phyloP scores from a whole-genome alignment of 2,797 vertebrate genomes.

The Capromys pilorides region DNA sequence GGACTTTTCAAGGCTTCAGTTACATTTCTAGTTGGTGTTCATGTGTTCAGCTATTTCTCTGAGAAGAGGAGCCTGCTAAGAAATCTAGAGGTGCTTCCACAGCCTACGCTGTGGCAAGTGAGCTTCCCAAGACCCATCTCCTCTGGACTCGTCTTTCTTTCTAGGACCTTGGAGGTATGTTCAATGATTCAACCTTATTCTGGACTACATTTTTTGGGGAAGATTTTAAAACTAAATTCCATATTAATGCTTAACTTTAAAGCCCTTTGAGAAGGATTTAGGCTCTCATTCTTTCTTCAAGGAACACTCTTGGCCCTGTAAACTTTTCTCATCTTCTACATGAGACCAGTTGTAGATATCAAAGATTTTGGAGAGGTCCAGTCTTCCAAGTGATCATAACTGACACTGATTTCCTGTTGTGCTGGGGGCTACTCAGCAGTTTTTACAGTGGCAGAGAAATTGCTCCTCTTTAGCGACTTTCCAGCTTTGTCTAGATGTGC shows the following conservation, averaged over 20 bases:
- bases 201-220: background rate
- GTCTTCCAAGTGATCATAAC: background rate
- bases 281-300: background rate
- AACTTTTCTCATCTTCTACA: background rate
- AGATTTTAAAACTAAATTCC: background rate
- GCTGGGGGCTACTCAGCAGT: background rate
- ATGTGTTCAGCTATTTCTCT: slow-evolving; percentile 2
- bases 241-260: slow-evolving; percentile 3
- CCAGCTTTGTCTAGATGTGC: background rate
- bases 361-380: background rate
- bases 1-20: slow-evolving; percentile 48
- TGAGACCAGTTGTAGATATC: background rate
- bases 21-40: background rate
- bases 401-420: background rate
- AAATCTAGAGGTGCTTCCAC: background rate
- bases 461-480: background rate
- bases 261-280: background rate
- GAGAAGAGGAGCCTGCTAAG: slow-evolving; percentile 1
- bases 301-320: background rate
- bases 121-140: background rate
- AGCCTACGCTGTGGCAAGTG: background rate
- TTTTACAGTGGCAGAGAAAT: background rate
- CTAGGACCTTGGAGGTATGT: background rate
- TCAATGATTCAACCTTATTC: background rate
- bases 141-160: background rate